Conservation (phyloP, 2,797 vertebrate species). For the Poecilia gillii region DNA sequence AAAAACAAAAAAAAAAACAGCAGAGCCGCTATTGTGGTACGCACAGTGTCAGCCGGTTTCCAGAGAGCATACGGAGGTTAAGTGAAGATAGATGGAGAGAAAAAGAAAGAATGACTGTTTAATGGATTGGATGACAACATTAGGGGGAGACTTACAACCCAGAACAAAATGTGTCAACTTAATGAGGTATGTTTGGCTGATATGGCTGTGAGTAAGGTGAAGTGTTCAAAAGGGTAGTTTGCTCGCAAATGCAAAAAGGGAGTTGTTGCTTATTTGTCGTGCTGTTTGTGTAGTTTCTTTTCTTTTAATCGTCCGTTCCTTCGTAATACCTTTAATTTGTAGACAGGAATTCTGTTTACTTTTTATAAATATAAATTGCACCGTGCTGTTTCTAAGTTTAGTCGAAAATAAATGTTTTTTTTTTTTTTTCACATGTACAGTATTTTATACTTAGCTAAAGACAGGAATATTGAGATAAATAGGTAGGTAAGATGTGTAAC, state of each 20-base stretch:
- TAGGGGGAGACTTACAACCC: slow-evolving; percentile 37
- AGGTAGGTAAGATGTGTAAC: neutral
- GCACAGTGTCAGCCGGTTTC: slow-evolving; percentile 22
- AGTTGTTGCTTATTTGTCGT: slow-evolving; percentile 13
- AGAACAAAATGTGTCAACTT: slow-evolving; percentile 44
- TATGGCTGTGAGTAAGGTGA: slow-evolving; percentile 27
- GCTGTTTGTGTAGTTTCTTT: neutral
- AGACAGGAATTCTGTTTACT: neutral
- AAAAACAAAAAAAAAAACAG: slow-evolving; percentile 18
- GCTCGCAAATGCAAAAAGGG: slow-evolving; percentile 8
- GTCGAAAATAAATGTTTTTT: neutral
- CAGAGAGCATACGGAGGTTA: slow-evolving; percentile 32
- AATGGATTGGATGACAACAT: slow-evolving; percentile 50
- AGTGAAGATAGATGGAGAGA: slow-evolving; percentile 48
- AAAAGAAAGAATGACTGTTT: slow-evolving; percentile 34
- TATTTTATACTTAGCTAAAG: neutral
- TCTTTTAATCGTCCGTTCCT: slow-evolving; percentile 9
- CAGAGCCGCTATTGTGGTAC: slow-evolving; percentile 28
- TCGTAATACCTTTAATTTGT: neutral
- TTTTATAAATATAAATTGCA: neutral
- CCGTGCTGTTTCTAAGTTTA: neutral
- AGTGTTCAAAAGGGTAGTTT: slow-evolving; percentile 4
- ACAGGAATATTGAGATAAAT: neutral
- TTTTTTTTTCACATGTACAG: too few relatives aligned
- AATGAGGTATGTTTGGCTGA: slow-evolving; percentile 50